Conservation (phyloP, 2,113 vertebrate genomes). For the Galemys pyrenaicus region DNA sequence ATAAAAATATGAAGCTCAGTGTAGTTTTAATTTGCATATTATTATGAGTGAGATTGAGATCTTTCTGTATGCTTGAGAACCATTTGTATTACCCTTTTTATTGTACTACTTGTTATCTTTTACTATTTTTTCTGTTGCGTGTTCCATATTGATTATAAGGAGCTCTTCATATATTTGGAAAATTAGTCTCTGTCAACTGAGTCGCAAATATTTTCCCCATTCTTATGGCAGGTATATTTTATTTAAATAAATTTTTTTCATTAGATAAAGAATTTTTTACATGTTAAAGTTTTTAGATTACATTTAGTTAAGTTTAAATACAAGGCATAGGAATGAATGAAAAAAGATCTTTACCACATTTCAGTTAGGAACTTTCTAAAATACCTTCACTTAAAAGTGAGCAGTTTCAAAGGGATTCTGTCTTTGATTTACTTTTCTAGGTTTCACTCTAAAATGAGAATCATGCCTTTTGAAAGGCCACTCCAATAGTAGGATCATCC, state of each 20-base stretch:
- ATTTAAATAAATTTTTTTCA: slow-evolving; percentile 48
- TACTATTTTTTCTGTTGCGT: slow-evolving; percentile 43
- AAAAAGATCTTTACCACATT: slow-evolving; percentile 25
- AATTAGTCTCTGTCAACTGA: slow-evolving; percentile 3
- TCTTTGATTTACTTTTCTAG: not conserved
- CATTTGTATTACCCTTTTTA: slow-evolving; percentile 5
- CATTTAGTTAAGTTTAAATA: slow-evolving; percentile 46
- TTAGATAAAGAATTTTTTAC: slow-evolving; percentile 33
- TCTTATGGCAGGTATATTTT: slow-evolving; percentile 3
- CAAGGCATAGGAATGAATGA: not conserved
- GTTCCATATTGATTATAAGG: slow-evolving; percentile 42
- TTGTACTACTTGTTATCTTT: not conserved
- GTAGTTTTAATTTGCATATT: slow-evolving; percentile 41
- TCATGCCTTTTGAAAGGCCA: not conserved
- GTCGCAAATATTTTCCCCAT: not conserved
- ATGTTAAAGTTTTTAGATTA: slow-evolving; percentile 38
- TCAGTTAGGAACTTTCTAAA: not conserved
- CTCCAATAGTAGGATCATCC: not conserved
- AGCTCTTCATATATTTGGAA: slow-evolving; percentile 49
- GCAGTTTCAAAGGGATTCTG: slow-evolving; percentile 22
- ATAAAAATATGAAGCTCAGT: slow-evolving; percentile 27
- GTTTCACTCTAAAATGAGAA: slow-evolving; percentile 7
- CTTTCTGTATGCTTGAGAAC: not conserved
- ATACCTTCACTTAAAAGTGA: not conserved
- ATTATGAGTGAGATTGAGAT: slow-evolving; percentile 19